Conservation (phyloP, 2,113 vertebrate genomes). For the Oreochromis spilurus region DNA sequence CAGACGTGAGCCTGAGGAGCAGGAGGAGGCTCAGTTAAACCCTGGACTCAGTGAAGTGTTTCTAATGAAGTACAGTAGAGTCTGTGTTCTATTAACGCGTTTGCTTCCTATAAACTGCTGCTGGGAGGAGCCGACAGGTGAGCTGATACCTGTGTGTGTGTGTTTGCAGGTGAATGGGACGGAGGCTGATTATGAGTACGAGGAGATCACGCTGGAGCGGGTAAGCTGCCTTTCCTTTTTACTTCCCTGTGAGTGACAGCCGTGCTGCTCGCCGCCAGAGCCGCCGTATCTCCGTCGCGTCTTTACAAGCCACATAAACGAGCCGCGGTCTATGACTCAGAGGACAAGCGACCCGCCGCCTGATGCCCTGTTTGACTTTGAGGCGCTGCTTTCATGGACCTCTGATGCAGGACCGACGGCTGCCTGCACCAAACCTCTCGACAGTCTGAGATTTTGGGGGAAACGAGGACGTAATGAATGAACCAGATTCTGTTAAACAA, state of each 20-base stretch:
- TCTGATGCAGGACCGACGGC: neutral
- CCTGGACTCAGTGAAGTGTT: neutral
- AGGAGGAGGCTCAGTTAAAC: neutral
- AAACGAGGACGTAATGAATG: neutral
- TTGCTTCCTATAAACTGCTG: neutral
- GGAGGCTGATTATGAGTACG: constrained; percentile 95
- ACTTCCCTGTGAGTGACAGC: neutral
- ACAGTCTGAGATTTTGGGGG: accelerated
- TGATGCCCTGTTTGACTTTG: neutral
- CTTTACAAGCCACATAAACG: neutral
- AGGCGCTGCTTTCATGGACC: neutral
- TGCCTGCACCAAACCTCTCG: neutral
- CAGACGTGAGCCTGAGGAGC: accelerated
- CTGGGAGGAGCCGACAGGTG: neutral
- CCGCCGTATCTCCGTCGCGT: accelerated
- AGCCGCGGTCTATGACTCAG: neutral
- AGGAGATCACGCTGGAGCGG: constrained; percentile 98
- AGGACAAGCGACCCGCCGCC: accelerated
- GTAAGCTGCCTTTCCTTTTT: constrained; percentile 55
- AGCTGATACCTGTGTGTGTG: neutral
- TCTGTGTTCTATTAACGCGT: neutral
- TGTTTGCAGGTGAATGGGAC: constrained; percentile 88
- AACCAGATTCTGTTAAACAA: neutral
- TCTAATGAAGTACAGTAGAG: neutral
- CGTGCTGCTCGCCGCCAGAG: neutral